Evolutionary conservation across 2,797 vertebrate species (phyloP), one percentile per base, ranked within the genome.

Genomic region (Fistularia tabacaria): DNA sequence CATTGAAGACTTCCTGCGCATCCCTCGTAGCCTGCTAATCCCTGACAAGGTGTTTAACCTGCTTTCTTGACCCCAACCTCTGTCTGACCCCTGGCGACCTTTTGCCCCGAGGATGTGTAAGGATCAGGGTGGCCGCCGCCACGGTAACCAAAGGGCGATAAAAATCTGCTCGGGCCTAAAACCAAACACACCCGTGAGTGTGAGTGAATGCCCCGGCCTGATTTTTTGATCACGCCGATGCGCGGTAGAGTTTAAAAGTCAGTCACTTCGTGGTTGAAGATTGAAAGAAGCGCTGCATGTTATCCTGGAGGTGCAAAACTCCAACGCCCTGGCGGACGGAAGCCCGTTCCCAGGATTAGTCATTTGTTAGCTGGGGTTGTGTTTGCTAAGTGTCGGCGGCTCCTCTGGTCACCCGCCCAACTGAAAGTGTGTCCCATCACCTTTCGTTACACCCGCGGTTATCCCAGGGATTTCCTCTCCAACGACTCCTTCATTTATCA

Each of bases 11-110:
- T 76, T 84, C 76, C 62, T 73, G 62, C 53, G 60, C 49, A 62
- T 68, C 71, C 64, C 63, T 68, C 69, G 59, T 51, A 63, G 74
- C 74, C 68, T 14, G 13, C 71, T 87, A 86, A 87, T 88, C 83
- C 81, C 74, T n/a, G 53, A 83, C 84, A 83, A 90, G 85, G 87
- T 90, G 88, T 89, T 88, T 87, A 89, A 89, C 86, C 78, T 82
- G 81, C 71, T 80, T 39, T 70, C 77, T 81, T 77, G 71, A 80
- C 79, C 80, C 43, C 36, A 77, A 79, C 80, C 82, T 63, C 70
- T 43, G 62, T 80, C 61, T 75, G 80, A 86, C 83, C 88, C 73
- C 5, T 44, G 11, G 15, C 10, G 66, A 85, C 81, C 82, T 87
- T 83, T 79, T 71, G 38, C 63, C 63, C 71, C 25, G 6, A 73